Base-by-base conservation (phyloP, 2,888 invertebrate genomes). In the Salticus scenicus region DNA sequence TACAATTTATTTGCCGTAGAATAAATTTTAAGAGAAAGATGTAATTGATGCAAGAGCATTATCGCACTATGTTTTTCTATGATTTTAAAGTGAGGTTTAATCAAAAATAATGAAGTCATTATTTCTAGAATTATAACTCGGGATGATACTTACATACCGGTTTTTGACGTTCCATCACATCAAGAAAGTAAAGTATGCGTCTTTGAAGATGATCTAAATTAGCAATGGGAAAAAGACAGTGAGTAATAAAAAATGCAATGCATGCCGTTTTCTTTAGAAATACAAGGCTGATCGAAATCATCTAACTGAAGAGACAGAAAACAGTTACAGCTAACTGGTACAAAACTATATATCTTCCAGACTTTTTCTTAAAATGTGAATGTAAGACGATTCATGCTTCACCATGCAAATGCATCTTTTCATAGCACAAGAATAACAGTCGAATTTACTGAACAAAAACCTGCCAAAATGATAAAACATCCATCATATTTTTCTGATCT, bases 71-170 rank as follows among this genome's bases (percentile, higher is more conserved):
- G n/a, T n/a, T n/a, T n/a, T n/a, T n/a, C n/a, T n/a, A n/a, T n/a
- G n/a, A n/a, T n/a, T n/a, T n/a, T n/a, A n/a, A n/a, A n/a, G n/a
- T n/a, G n/a, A n/a, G n/a, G n/a, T n/a, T n/a, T n/a, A n/a, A n/a
- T n/a, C n/a, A n/a, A n/a, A n/a, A n/a, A n/a, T n/a, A n/a, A n/a
- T n/a, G n/a, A n/a, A n/a, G n/a, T n/a, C 42, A 10, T 47, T 17
- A 47, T 47, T 47, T 47, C 42, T 47, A 47, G 17, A 47, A 64
- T 64, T 27, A 28, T 78, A 20, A 78, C 70, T 7, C 30, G 42
- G 20, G 78, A 78, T 31, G 78, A 78, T 33, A 70, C 63, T 4
- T 78, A 51, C 24, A 12, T 71, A n/a, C 27, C 31, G n/a, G 31
- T 57, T 70, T 78, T 37, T 51, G 57, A 47, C 24, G 51, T 51